These are phyloP conservation scores for Heliconius erato DNA, from an alignment of 2,888 invertebrate genomes.

Conservation along the genomic window DNA sequence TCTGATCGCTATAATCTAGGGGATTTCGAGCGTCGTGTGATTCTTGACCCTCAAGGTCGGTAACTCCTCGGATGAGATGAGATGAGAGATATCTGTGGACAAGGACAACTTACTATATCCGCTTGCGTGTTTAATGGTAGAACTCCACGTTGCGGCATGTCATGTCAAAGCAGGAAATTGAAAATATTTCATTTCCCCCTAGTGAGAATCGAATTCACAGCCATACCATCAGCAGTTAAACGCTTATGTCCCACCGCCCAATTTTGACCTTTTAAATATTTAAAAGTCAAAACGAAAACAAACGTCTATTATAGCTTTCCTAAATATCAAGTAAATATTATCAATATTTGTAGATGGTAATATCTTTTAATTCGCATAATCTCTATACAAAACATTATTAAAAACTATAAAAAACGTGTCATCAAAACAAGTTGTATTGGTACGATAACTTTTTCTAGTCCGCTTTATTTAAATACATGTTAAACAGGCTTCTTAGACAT, in stretches of 20 bases:
- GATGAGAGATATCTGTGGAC: no score
- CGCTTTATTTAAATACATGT: conserved; percentile 20
- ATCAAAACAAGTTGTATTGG: neutral
- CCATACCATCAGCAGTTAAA: neutral
- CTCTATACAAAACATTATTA: neutral
- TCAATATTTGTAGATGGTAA: neutral
- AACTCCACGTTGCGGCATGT: no score
- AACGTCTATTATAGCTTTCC: neutral
- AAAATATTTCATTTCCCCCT: neutral
- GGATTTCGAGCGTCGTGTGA: no score
- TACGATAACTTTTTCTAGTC: neutral
- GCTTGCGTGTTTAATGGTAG: no score
- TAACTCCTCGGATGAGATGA: no score
- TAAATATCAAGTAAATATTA: neutral
- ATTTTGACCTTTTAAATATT: neutral
- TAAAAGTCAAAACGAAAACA: neutral
- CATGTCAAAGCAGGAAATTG: no score
- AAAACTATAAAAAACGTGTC: neutral
- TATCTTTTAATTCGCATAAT: neutral
- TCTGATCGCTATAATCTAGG: no score
- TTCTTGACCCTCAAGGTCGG: no score
- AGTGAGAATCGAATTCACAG: neutral
- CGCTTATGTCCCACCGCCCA: neutral
- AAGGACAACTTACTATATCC: no score
- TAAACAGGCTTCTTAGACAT: conserved; percentile 4